A percentile compares a stretch with the other conserved stretches of the same genome.
Conservation (phyloP, 2,888 invertebrate species). For the Oxycera nigricornis region DNA sequence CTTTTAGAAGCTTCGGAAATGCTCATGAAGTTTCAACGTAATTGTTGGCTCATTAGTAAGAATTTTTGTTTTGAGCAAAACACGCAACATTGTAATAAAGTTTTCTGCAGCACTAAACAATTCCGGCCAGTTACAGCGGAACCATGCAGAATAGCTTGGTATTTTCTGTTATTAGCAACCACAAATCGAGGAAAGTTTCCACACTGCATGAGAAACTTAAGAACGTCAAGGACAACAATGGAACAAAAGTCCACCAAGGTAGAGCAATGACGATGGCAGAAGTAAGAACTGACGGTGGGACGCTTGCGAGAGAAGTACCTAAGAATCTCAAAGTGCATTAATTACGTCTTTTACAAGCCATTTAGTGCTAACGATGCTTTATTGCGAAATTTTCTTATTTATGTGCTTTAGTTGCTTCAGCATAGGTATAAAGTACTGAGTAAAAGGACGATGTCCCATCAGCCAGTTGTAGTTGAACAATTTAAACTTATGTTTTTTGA, state of each 20-base stretch:
- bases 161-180: background rate
- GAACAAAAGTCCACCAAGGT: background rate
- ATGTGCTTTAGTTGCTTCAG: constrained; percentile 15
- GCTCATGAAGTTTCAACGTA: constrained; percentile 20
- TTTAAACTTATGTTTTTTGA: background rate
- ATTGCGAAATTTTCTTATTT: constrained; percentile 45
- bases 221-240: background rate
- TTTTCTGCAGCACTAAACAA: background rate
- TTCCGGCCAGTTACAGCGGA: constrained; percentile 20
- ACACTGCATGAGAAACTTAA: constrained; percentile 12
- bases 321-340: constrained; percentile 45
- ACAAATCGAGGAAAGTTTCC: constrained; percentile 8
- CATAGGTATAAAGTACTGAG: background rate
- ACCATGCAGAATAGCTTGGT: constrained; percentile 13
- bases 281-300: background rate
- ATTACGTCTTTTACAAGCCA: constrained; percentile 48
- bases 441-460: background rate
- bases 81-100: constrained; percentile 34
- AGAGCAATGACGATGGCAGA: background rate
- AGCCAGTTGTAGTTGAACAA: background rate
- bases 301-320: background rate
- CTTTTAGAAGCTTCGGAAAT: background rate
- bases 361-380: constrained; percentile 47
- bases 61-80: constrained; percentile 28
- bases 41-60: constrained; percentile 31